Base-by-base conservation (phyloP, 2,797 vertebrate genomes). In the Anomalospiza imberbis region DNA sequence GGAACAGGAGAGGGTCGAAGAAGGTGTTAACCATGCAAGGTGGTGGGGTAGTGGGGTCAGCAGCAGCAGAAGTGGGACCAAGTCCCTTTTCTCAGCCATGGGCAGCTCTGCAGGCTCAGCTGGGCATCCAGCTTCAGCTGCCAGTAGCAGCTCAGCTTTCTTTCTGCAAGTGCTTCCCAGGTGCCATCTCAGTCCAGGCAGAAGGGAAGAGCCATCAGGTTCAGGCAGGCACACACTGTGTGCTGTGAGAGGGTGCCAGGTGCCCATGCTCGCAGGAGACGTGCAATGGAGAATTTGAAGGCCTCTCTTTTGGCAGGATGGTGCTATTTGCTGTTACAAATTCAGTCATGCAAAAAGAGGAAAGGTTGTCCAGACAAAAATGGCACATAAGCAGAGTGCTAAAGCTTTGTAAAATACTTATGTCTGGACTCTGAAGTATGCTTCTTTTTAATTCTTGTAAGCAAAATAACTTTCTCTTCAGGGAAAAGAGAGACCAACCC, bases 221-320 rank as follows among this genome's bases (percentile, higher is more conserved):
- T 21, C 34, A 55, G 58, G 18, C 53, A 54, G 40, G 12, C 34
- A 14, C 19, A 5, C 2, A 0, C 50, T 7, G 29, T 4, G 25
- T 18, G 58, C 77, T 42, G 19, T 6, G 8, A 4, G 6, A 3
- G 62, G 18, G 4, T 53, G 47, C 47, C 25, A 6, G n/a, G 20
- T n/a, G 48, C 36, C 47, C 6, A 0, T 5, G 44, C 58, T 68
- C 0, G 0, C 40, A 45, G 78, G 6, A 55, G 81, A 66, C 66
- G 74, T 54, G 31, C 36, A 34, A 10, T 14, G 26, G 29, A 29
- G 67, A 48, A 60, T 36, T 57, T 66, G 3, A 8, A 55, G 38
- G 32, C 31, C 40, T 82, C 36, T 14, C 15, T 87, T 70, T 91
- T 6, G 21, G 62, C 60, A 75, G 67, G 50, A 6, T 4, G 16